Base-by-base conservation (phyloP, 2,113 vertebrate genomes). In the Campylomormyrus numenius region DNA sequence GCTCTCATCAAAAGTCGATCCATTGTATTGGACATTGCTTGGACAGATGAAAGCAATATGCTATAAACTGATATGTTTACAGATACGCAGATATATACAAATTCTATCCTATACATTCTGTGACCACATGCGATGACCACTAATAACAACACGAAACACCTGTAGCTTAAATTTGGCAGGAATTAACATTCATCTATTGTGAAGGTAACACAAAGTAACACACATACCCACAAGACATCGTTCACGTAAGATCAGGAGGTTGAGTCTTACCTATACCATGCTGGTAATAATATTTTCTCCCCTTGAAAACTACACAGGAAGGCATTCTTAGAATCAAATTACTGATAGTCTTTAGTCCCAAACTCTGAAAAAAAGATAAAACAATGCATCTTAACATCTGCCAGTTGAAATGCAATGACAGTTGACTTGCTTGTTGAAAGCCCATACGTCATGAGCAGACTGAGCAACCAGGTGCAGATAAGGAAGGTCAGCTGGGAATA, bases 311-410 rank as follows among this genome's bases (percentile, higher is more conserved):
- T 89, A 96, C 96, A 66, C 96, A 84, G 85, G 94, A 88, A 3
- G 96, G 96, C 50, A 89, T 0, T 87, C 15, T 45, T 6, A 93
- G 62, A 1, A 89, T 0, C 80, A 95, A 15, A 90, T 95, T 95
- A 66, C 95, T 95, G 11, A 88, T 93, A 90, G 95, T 93, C 92
- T 98, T 97, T 92, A 98, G 90, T 84, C 97, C 97, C 83, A 96
- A 90, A n/a, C 39, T 89, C 97, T 98, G 90, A 52, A 90, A 85
- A 88, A 31, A 94, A 31, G 91, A 24, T 42, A 91, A 89, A 17
- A 80, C 6, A 87, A 89, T 19, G 91, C 8, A 46, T 62, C 35
- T 35, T 83, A 27, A 88, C 13, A 4, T n/a, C 10, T 31, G 7
- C 83, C 27, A 15, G n/a, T 5, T 1, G 53, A 24, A 21, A 74